Evolutionary conservation across 2,888 invertebrate genomes (phyloP), one percentile per base, ranked within the genome.

Genomic region (Malachius bipustulatus): DNA sequence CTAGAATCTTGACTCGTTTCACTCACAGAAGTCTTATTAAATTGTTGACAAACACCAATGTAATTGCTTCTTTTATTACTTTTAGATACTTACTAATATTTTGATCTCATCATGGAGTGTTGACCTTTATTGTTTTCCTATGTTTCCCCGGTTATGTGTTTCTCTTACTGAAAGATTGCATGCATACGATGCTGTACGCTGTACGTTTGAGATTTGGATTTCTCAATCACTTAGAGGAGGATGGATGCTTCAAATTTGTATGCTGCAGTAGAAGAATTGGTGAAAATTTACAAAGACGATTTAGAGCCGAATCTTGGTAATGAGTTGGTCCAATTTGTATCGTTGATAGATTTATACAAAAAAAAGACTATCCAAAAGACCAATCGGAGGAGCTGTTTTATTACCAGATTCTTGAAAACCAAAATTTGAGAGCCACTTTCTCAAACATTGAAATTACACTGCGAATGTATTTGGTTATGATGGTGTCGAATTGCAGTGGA

Each of bases 101-200:
- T n/a, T n/a, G n/a, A n/a, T n/a, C n/a, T n/a, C n/a, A n/a, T n/a
- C n/a, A n/a, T n/a, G n/a, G n/a, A n/a, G n/a, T n/a, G n/a, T n/a
- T n/a, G n/a, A n/a, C n/a, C n/a, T n/a, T n/a, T n/a, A n/a, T n/a
- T n/a, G n/a, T n/a, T n/a, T n/a, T n/a, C n/a, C n/a, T n/a, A n/a
- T n/a, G n/a, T n/a, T n/a, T n/a, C n/a, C n/a, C n/a, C n/a, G n/a
- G n/a, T n/a, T n/a, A n/a, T 42, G 29, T 31, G 34, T 37, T 37
- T 40, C 37, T 34, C 36, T 40, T 14, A 40, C 32, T 30, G 42
- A 38, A 35, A 42, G 40, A 42, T 19, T 41, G 31, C 39, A 34
- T 31, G 34, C 41, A 12, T 34, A 34, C 24, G 34, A 34, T 27
- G 34, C 34, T 34, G n/a, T n/a, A n/a, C n/a, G n/a, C n/a, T n/a